These are phyloP conservation scores for Chromobotia macracanthus DNA, from an alignment of 2,797 vertebrate genomes.

Conservation along the genomic window DNA sequence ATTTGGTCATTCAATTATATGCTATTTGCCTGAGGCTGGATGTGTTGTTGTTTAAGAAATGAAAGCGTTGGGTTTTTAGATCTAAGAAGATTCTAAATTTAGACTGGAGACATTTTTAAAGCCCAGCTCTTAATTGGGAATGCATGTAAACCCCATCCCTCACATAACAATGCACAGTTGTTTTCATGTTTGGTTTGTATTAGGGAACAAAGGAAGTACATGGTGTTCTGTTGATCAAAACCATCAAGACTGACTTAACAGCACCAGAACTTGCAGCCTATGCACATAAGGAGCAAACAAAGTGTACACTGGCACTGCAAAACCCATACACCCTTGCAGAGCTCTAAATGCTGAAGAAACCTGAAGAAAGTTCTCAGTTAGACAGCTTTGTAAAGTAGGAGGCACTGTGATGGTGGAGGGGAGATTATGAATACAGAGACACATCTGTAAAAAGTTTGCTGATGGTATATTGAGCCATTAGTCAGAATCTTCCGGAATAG, in stretches of 20 bases:
- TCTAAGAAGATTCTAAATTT: conserved; percentile 51
- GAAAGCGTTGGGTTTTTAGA: conserved; percentile 44
- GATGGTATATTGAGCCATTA: conserved; percentile 21
- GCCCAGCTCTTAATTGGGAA: conserved; percentile 49
- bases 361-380: background rate
- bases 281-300: conserved; percentile 38
- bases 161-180: conserved; percentile 56
- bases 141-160: conserved; percentile 55
- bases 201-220: conserved; percentile 62
- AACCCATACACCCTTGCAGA: conserved; percentile 12
- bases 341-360: conserved; percentile 20
- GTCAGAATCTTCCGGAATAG: background rate
- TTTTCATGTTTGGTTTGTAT: conserved; percentile 59
- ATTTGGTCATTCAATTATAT: conserved; percentile 51
- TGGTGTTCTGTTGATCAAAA: conserved; percentile 53
- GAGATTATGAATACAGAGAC: background rate
- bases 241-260: conserved; percentile 49
- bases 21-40: conserved; percentile 27
- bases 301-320: background rate
- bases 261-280: conserved; percentile 7
- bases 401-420: background rate
- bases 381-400: background rate
- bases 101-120: conserved; percentile 40
- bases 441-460: background rate
- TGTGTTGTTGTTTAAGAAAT: conserved; percentile 40